phyloP scores from a whole-genome alignment of 2,113 vertebrate genomes.

The Parotia lawesii region DNA sequence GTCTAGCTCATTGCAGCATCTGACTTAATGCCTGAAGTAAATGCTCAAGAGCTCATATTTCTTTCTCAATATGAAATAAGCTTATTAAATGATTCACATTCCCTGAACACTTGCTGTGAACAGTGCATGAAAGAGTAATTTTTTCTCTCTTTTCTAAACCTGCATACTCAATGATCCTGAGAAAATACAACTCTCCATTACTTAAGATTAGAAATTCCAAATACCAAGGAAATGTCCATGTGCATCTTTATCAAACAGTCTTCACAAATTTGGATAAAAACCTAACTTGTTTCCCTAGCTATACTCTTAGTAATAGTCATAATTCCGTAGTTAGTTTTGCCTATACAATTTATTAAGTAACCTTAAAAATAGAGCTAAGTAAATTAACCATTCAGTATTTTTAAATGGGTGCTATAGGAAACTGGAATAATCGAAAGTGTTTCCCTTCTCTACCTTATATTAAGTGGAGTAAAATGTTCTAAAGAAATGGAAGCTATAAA shows the following conservation, averaged over 20 bases:
- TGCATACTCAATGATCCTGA: not conserved
- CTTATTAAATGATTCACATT: not conserved
- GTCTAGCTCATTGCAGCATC: not conserved
- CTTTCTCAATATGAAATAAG: not conserved
- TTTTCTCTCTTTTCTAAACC: not conserved
- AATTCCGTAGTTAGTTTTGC: not conserved
- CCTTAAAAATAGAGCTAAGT: not conserved
- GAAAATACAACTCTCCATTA: not conserved
- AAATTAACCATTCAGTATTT: not conserved
- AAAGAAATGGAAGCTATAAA: not conserved
- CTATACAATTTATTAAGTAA: not conserved
- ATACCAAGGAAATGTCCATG: not conserved
- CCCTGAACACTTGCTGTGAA: not conserved
- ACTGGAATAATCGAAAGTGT: not conserved
- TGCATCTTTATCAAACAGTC: not conserved
- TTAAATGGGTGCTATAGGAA: not conserved
- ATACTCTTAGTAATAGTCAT: not conserved
- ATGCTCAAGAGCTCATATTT: not conserved
- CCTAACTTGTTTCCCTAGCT: not conserved
- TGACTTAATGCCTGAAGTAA: not conserved
- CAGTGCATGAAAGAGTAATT: not conserved
- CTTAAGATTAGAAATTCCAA: not conserved
- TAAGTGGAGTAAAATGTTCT: not conserved
- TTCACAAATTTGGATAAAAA: not conserved
- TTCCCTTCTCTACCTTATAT: not conserved